Base-by-base conservation (phyloP, 2,888 invertebrate species). In the Chydorus sphaericus region DNA sequence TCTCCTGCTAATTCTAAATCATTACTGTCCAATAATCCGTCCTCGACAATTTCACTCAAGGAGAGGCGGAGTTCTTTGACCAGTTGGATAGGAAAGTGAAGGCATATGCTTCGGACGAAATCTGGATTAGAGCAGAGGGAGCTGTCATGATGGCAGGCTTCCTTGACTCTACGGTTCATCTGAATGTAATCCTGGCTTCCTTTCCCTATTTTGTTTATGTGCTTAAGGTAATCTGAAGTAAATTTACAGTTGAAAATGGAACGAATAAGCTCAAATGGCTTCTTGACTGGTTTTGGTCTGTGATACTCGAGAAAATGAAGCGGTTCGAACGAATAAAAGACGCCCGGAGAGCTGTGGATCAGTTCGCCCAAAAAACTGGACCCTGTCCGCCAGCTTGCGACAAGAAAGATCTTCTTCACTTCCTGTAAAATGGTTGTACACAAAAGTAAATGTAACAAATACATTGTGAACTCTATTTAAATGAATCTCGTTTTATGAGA, bases 261-360 rank as follows among this genome's bases (percentile, higher is more conserved):
- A 20, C 23, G 16, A 20, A 52, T 52, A 16, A 52, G 16, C 16
- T 52, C 18, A n/a, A n/a, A n/a, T 23, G 52, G 23, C 18, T 52
- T 7, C 10, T n/a, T 16, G n/a, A 31, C 52, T 52, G n/a, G n/a
- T n/a, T n/a, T n/a, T n/a, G n/a, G n/a, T n/a, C n/a, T n/a, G n/a
- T n/a, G n/a, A n/a, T n/a, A n/a, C n/a, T 52, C 52, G 52, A 52
- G 30, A 36, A 52, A 33, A 33, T 52, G 52, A 11, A 52, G 23
- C 16, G 52, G 52, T 20, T 52, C 52, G 33, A 52, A 52, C 11
- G 52, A 52, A 36, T 52, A 52, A 52, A 52, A 52, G 16, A 33
- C 33, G 3, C 52, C 52, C 16, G 52, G 52, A 18, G 16, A 16
- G 33, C 33, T 18, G 18, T 29, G 8, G 16, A 52, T 20, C 11